phyloP scores from a whole-genome alignment of 2,797 vertebrate species.

The Chelmon rostratus region DNA sequence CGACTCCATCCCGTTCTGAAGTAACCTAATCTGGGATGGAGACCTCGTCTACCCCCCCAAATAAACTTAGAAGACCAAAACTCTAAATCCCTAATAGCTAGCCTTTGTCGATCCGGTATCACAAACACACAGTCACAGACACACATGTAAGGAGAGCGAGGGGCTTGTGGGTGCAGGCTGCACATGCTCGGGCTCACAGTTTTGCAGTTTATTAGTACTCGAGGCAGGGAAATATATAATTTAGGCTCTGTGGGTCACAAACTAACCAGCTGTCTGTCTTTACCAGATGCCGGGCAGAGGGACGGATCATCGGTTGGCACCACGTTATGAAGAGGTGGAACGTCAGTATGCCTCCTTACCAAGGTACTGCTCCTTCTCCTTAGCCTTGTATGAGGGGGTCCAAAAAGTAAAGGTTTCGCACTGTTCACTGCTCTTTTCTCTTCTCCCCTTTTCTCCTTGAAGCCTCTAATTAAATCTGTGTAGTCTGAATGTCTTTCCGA shows the following conservation, averaged over 20 bases:
- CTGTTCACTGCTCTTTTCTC: not conserved
- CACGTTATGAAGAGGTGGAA: slow-evolving; percentile 91
- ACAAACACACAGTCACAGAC: slow-evolving; percentile 39
- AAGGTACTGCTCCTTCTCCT: slow-evolving; percentile 84
- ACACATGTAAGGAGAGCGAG: not conserved
- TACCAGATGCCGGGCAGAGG: slow-evolving; percentile 89
- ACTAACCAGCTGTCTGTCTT: slow-evolving; percentile 64
- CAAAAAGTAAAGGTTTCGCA: not conserved
- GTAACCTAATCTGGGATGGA: slow-evolving; percentile 73
- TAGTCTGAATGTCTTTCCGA: slow-evolving; percentile 18
- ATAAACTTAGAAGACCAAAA: slow-evolving; percentile 44
- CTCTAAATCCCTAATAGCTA: slow-evolving; percentile 70
- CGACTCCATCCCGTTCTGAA: slow-evolving; percentile 71
- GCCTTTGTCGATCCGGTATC: slow-evolving; percentile 60
- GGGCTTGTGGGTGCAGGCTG: not conserved
- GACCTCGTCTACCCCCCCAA: slow-evolving; percentile 31
- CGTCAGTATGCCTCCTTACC: slow-evolving; percentile 94
- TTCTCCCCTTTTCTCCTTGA: slow-evolving; percentile 13
- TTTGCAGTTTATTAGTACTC: slow-evolving; percentile 9
- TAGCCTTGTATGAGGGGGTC: not conserved
- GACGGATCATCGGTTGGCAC: slow-evolving; percentile 86
- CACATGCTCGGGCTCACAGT: slow-evolving; percentile 10
- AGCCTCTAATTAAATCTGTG: slow-evolving; percentile 55
- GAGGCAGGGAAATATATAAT: not conserved
- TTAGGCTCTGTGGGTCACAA: not conserved